Conservation (phyloP, 2,888 invertebrate species). For the Leptarthrus brevirostris region DNA sequence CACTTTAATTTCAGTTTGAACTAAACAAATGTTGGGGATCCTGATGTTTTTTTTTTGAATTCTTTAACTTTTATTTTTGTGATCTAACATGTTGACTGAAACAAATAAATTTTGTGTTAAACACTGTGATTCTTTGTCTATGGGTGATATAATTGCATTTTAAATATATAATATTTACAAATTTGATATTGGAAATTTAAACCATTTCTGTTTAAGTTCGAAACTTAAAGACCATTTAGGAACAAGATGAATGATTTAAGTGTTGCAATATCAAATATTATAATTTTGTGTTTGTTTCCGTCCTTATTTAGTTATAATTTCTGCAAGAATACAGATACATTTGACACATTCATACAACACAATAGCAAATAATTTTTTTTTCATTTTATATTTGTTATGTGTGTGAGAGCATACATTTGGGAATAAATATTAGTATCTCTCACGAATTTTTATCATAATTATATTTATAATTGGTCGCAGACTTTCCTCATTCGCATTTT, state of each 20-base stretch:
- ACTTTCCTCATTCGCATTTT: not conserved
- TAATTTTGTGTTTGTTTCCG: not conserved
- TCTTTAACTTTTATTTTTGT: constrained; percentile 20
- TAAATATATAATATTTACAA: constrained; percentile 36
- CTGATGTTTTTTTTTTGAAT: constrained; percentile 1
- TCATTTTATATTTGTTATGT: constrained; percentile 7
- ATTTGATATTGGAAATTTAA: constrained; percentile 32
- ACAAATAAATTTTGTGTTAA: constrained; percentile 17
- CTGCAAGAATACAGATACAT: constrained; percentile 29
- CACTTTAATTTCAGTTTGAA: not conserved
- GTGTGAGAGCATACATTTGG: constrained; percentile 37
- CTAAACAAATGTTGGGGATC: too few relatives aligned
- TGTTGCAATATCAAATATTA: constrained; percentile 18
- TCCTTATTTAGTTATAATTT: constrained; percentile 14
- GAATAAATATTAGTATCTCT: constrained; percentile 42
- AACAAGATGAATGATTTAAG: constrained; percentile 23
- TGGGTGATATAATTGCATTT: constrained; percentile 15
- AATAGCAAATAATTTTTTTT: constrained; percentile 43
- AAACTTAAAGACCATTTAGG: constrained; percentile 14
- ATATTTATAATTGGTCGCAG: constrained; percentile 36
- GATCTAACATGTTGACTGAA: constrained; percentile 20
- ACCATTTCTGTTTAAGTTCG: not conserved
- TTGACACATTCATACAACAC: constrained; percentile 30
- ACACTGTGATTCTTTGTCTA: not conserved
- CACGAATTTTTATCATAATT: constrained; percentile 8